Conservation (phyloP, 1,140 invertebrate species). For the Anadara kagoshimensis region DNA sequence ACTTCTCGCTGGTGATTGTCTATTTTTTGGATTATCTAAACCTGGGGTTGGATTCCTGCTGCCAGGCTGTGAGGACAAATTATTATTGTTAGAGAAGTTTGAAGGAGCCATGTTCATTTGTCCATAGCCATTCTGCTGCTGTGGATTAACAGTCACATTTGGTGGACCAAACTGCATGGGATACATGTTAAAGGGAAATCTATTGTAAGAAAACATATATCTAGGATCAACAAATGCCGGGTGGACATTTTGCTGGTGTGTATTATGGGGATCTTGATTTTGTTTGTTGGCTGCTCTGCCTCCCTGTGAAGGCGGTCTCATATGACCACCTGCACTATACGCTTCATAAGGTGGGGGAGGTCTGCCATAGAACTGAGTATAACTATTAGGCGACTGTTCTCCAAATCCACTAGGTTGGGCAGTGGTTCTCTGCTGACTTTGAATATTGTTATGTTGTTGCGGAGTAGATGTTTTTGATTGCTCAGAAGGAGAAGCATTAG, state of each 20-base stretch:
- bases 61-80: too few relatives aligned
- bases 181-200: conserved; percentile 36
- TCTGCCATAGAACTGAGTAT: too few relatives aligned
- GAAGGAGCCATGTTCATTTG: too few relatives aligned
- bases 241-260: conserved; percentile 7
- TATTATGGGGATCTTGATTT: too few relatives aligned
- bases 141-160: conserved; percentile 46
- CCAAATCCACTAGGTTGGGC: too few relatives aligned
- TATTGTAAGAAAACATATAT: conserved; percentile 41
- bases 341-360: too few relatives aligned
- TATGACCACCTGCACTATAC: too few relatives aligned
- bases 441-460: conserved; percentile 8
- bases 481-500: conserved; percentile 14
- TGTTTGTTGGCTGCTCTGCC: too few relatives aligned
- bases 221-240: conserved; percentile 37
- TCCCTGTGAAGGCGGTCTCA: too few relatives aligned
- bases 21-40: background rate
- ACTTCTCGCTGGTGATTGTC: conserved; percentile 8
- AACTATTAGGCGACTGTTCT: too few relatives aligned
- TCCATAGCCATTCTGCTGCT: background rate
- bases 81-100: too few relatives aligned
- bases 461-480: background rate
- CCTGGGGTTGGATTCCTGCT: conserved; percentile 6
- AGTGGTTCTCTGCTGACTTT: too few relatives aligned
- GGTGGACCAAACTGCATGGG: conserved; percentile 40